phyloP scores from a whole-genome alignment of 2,113 vertebrate species.

The Pardalotus punctatus region DNA sequence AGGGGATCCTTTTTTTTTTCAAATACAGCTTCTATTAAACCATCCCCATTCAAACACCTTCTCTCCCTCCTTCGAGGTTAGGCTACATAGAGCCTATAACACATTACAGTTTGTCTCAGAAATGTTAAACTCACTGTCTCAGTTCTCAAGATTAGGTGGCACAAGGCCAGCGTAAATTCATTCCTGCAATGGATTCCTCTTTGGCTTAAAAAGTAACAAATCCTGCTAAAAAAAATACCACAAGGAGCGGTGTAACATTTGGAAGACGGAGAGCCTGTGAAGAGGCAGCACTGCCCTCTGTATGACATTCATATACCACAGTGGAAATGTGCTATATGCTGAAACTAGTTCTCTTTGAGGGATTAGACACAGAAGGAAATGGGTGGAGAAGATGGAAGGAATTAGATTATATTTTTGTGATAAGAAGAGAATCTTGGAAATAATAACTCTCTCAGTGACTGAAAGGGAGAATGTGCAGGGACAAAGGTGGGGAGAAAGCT shows the following conservation, averaged over 20 bases:
- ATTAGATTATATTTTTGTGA: not conserved
- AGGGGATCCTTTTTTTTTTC: not conserved
- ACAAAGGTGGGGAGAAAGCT: not conserved
- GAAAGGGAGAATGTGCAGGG: not conserved
- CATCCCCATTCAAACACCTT: not conserved
- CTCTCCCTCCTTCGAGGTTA: not conserved
- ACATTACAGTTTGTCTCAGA: not conserved
- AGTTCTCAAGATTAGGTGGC: not conserved
- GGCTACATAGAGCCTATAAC: not conserved
- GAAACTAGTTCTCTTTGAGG: not conserved
- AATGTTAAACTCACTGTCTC: not conserved
- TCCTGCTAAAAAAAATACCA: not conserved
- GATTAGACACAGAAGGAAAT: not conserved
- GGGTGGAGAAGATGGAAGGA: not conserved
- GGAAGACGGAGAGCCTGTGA: not conserved
- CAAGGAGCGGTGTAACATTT: not conserved
- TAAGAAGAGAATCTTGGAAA: not conserved
- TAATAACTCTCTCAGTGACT: not conserved
- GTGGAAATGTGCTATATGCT: not conserved
- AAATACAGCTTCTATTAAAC: not conserved
- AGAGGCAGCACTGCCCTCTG: constrained; percentile 46
- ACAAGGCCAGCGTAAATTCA: constrained; percentile 15
- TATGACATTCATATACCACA: constrained; percentile 9
- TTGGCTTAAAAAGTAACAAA: constrained; percentile 20
- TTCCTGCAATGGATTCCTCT: not conserved